phyloP scores from a whole-genome alignment of 1,140 invertebrate genomes.

The Schlechtendalia chinensis region DNA sequence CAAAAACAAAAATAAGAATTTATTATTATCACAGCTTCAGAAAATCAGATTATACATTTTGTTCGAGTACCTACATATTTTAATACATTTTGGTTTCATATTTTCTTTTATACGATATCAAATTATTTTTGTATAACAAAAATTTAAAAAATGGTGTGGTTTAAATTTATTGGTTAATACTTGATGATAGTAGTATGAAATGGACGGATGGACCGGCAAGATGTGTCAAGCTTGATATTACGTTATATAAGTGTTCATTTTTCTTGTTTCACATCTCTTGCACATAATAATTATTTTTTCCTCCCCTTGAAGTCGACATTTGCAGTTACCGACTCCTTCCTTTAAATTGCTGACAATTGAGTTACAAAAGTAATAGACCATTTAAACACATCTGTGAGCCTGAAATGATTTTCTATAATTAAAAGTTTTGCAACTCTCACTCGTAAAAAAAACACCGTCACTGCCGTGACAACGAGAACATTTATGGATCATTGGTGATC shows the following conservation, averaged over 20 bases:
- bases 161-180: too few species aligned
- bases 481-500: not conserved
- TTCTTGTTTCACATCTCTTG: not conserved
- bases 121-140: not conserved
- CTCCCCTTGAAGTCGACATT: too few species aligned
- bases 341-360: not conserved
- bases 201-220: too few species aligned
- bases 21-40: too few species aligned
- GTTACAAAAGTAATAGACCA: conserved; percentile 16
- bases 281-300: not conserved
- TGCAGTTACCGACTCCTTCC: not conserved
- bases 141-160: not conserved
- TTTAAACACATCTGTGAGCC: conserved; percentile 11
- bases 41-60: too few species aligned
- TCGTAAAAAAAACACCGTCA: not conserved
- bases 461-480: not conserved
- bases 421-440: conserved; percentile 21
- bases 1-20: not conserved
- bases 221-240: not conserved
- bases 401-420: conserved; percentile 12
- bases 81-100: not conserved
- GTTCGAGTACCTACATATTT: too few species aligned
- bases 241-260: not conserved
- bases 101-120: not conserved
- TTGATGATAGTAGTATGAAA: not conserved